Evolutionary conservation across 1,140 invertebrate genomes (phyloP), one percentile per base, ranked within the genome.

Genomic region (Eriosoma lanigerum): DNA sequence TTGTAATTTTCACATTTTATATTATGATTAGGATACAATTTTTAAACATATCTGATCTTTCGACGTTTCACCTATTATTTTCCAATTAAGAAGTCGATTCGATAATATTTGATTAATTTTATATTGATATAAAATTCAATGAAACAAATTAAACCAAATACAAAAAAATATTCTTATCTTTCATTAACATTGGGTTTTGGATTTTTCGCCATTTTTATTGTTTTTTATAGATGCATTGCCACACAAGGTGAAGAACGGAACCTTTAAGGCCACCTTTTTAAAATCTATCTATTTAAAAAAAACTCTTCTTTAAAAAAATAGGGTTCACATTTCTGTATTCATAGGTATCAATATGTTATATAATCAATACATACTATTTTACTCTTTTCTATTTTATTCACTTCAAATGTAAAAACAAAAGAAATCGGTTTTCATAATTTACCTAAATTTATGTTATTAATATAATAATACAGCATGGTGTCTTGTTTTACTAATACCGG

Each of bases 401-500:
- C 62, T 62, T 78, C 56, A 62, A 48, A 48, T 46, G 38, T 62
- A 24, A 78, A 78, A 78, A 78, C 32, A 38, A 72, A 72, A 72
- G 24, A 72, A 72, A 52, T 72, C 24, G 17, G 29, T 56, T 62
- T 62, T 58, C 32, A 78, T 46, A 21, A 58, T 58, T 78, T 46
- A 62, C 75, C 19, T 78, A 62, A 38, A 4, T 48, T 46, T 44
- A 62, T 38, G 32, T 60, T 62, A 78, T 62, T 58, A 75, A 58
- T 75, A 62, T 78, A 62, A 78, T 78, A 78, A 60, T 78, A 78
- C 75, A 38, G 75, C 75, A 78, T 78, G 75, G 54, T 60, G 56
- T 56, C 75, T 78, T 78, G 12, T 58, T 78, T 78, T 78, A 78
- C 75, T 78, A 78, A 78, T 78, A 78, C 38, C 75, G 75, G 75